Conservation (phyloP, 2,888 invertebrate species). For the Lepetodrilus schrolli region DNA sequence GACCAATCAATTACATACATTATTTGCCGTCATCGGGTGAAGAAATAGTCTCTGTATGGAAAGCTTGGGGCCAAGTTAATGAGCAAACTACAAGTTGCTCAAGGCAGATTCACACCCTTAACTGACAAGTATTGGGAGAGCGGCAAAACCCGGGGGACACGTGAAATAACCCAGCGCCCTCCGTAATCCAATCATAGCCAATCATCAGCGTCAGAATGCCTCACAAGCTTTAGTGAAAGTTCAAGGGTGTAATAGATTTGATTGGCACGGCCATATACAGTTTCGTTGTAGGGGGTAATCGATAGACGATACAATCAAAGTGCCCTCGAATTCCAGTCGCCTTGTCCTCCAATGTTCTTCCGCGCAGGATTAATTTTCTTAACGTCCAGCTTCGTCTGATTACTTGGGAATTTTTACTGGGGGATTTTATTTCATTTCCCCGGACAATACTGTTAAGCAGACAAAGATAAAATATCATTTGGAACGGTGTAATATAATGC, state of each 20-base stretch:
- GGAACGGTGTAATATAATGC: not conserved
- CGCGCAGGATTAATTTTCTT: slow-evolving; percentile 6
- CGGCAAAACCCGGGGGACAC: not conserved
- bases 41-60: no score
- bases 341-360: not conserved
- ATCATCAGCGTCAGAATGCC: not conserved
- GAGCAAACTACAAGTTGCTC: not conserved
- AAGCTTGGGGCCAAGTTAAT: not conserved
- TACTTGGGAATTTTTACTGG: not conserved
- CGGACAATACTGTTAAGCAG: not conserved
- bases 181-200: slow-evolving; percentile 24
- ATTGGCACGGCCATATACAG: slow-evolving; percentile 12
- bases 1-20: no score
- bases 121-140: not conserved
- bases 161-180: slow-evolving; percentile 23
- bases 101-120: slow-evolving; percentile 9
- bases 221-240: slow-evolving; percentile 1
- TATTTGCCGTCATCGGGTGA: no score
- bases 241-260: slow-evolving; percentile 16
- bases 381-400: not conserved
- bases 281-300: not conserved
- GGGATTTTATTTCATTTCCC: slow-evolving; percentile 18
- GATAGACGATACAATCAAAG: not conserved
- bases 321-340: not conserved
- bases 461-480: slow-evolving; percentile 2